These are phyloP conservation scores for Oscheius sp. DNA, from an alignment of 1,140 invertebrate species.

Conservation along the genomic window DNA sequence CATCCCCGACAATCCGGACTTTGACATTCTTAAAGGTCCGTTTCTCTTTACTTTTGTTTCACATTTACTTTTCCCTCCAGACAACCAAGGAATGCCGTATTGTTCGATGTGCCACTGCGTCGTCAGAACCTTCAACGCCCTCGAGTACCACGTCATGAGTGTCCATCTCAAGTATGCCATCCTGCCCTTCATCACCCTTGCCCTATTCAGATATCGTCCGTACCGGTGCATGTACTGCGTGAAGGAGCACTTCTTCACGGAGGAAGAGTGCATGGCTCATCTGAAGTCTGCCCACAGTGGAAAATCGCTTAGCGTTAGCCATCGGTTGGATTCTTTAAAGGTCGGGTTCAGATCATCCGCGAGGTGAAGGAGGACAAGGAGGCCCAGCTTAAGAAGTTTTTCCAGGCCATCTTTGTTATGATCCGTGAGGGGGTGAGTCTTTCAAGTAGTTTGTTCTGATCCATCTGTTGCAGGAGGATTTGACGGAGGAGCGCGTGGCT, in stretches of 20 bases:
- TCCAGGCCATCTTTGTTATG: constrained; percentile 7
- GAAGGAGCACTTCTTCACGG: constrained; percentile 13
- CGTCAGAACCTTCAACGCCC: not conserved
- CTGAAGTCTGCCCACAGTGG: constrained; percentile 1
- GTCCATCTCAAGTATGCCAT: constrained; percentile 5
- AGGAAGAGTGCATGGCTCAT: constrained; percentile 1
- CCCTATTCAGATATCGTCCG: constrained; percentile 1
- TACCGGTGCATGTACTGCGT: constrained; percentile 10
- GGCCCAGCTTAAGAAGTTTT: not conserved
- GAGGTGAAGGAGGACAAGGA: constrained; percentile 8
- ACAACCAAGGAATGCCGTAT: constrained; percentile 10
- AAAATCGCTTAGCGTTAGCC: constrained; percentile 1
- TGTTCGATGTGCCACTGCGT: constrained; percentile 1
- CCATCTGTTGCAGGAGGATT: not conserved
- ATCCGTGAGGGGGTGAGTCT: not conserved
- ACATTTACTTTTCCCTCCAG: too few relatives aligned
- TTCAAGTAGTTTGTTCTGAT: constrained; percentile 1
- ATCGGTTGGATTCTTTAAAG: not conserved
- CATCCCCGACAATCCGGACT: constrained; percentile 2
- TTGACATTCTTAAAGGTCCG: constrained; percentile 15
- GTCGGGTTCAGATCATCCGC: not conserved
- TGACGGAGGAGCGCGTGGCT: not conserved
- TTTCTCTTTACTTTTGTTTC: not conserved
- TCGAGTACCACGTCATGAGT: constrained; percentile 8
- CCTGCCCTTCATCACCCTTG: not conserved